These are phyloP conservation scores for Epistrophella euchroma DNA, from an alignment of 2,888 invertebrate species.

Conservation along the genomic window DNA sequence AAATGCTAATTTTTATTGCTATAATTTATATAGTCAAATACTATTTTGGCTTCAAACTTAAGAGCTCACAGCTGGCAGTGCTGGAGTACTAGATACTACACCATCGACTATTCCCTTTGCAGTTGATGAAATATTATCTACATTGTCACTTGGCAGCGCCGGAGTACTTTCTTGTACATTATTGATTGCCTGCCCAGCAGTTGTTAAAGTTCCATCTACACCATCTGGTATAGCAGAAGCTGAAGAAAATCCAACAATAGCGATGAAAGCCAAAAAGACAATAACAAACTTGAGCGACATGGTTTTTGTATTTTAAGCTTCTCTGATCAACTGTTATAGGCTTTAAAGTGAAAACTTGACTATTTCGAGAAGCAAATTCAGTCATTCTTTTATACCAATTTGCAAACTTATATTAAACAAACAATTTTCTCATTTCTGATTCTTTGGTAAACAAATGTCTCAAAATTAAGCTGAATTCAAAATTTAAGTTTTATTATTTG, in stretches of 20 bases:
- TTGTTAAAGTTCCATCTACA: too few relatives aligned
- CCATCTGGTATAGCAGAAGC: neutral
- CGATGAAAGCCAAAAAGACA: neutral
- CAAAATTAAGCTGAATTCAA: neutral
- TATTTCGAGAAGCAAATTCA: neutral
- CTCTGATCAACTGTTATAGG: neutral
- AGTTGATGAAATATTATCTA: too few relatives aligned
- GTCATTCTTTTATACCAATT: neutral
- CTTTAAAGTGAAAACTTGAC: neutral
- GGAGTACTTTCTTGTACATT: too few relatives aligned
- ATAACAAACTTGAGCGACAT: neutral
- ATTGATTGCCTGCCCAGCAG: too few relatives aligned
- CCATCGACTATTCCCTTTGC: too few relatives aligned
- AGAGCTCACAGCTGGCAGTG: too few relatives aligned
- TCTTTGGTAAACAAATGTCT: neutral
- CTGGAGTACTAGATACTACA: too few relatives aligned
- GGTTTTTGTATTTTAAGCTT: neutral
- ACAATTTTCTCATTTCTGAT: neutral
- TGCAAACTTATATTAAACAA: neutral
- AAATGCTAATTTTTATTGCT: too few relatives aligned
- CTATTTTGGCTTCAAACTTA: too few relatives aligned
- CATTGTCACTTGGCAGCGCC: too few relatives aligned
- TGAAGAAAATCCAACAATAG: neutral
- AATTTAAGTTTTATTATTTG: neutral
- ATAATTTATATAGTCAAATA: too few relatives aligned